Percentiles rank a stretch among this genome's conserved stretches.
Evolutionary conservation across 2,113 vertebrate genomes (phyloP).

Genomic region (Anhinga rufa): DNA sequence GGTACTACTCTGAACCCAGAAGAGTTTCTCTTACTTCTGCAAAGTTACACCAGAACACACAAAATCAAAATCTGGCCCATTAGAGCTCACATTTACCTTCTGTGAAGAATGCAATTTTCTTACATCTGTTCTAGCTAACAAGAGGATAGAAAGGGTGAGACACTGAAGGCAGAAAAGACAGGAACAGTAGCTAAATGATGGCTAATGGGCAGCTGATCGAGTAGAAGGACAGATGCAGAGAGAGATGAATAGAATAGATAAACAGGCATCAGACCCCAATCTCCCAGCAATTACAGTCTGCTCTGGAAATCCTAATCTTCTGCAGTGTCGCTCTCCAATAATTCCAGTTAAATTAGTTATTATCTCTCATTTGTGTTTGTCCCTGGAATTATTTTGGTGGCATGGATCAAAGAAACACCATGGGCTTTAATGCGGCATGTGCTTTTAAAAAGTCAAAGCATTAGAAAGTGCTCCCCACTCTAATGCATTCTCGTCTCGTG

Average conservation of each 20-base stretch:
- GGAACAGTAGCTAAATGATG: constrained; percentile 23
- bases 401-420: constrained; percentile 43
- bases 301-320: constrained; percentile 52
- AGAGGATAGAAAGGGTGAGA: constrained; percentile 30
- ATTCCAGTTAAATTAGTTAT: constrained; percentile 62
- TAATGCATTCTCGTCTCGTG: constrained; percentile 11
- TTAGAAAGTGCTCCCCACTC: constrained; percentile 3
- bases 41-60: background rate
- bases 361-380: constrained; percentile 53
- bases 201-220: constrained; percentile 31
- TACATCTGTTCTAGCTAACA: constrained; percentile 34
- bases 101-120: background rate
- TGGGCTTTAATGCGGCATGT: constrained; percentile 31
- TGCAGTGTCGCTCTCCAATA: constrained; percentile 19
- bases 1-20: background rate
- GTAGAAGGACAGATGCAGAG: constrained; percentile 49
- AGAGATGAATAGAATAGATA: constrained; percentile 52
- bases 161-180: background rate
- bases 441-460: constrained; percentile 26
- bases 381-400: constrained; percentile 47
- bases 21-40: background rate
- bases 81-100: constrained; percentile 10
- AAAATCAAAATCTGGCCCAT: background rate
- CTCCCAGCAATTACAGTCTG: constrained; percentile 42
- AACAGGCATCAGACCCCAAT: constrained; percentile 48